A percentile compares a stretch with the other conserved stretches of the same genome.
These are phyloP conservation scores for Rhinoderma darwinii DNA, from an alignment of 2,113 vertebrate genomes.

Conservation along the genomic window DNA sequence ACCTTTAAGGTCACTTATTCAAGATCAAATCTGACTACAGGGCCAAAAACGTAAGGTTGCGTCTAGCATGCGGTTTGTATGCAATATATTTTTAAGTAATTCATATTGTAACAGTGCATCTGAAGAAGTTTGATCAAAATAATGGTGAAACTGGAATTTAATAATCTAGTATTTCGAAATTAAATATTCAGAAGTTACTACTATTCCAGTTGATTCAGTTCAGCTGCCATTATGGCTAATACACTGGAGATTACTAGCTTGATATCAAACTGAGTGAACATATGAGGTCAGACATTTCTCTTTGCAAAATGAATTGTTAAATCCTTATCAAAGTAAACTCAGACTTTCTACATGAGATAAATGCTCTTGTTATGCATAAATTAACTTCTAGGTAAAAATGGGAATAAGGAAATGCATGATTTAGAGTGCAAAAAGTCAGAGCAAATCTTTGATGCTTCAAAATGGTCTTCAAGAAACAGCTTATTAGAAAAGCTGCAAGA, in stretches of 20 bases:
- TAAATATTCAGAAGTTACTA: too few species aligned
- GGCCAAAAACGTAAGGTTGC: too few species aligned
- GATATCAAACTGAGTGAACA: not conserved
- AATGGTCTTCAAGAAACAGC: slow-evolving; percentile 67
- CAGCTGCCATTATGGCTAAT: not conserved
- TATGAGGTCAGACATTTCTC: slow-evolving; percentile 35
- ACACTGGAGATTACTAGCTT: not conserved
- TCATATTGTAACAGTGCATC: not conserved
- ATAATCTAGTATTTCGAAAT: not conserved
- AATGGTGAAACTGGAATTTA: not conserved
- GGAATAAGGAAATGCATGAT: not conserved
- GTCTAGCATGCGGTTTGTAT: too few species aligned
- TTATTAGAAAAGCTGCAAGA: slow-evolving; percentile 72
- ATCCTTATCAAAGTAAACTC: slow-evolving; percentile 17
- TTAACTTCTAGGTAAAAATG: not conserved
- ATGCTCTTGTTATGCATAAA: not conserved
- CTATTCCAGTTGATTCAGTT: not conserved
- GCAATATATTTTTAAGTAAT: too few species aligned
- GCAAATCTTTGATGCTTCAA: slow-evolving; percentile 25
- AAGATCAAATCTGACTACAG: not conserved
- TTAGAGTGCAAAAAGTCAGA: slow-evolving; percentile 16
- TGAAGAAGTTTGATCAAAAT: not conserved
- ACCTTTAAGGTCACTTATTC: too few species aligned
- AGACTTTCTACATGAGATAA: not conserved
- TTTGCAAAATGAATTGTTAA: not conserved